Base-by-base conservation (phyloP, 2,113 vertebrate species). In the Tychaedon coryphoeus region DNA sequence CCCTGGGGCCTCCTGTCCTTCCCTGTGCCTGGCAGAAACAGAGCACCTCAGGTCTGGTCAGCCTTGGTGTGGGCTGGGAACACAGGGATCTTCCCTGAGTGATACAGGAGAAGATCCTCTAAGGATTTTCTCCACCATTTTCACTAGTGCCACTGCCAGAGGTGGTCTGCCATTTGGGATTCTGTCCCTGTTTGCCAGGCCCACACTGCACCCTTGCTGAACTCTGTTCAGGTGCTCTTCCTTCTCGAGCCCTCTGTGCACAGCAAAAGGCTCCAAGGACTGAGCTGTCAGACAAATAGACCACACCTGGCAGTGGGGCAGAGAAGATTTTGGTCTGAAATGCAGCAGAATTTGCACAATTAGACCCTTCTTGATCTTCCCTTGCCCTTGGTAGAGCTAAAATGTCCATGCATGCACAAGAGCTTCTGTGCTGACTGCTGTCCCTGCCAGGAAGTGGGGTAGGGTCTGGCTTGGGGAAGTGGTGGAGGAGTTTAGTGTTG, bases 171-270 rank as follows among this genome's bases (percentile, higher is more conserved):
- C 36, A 1, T 29, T 69, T 33, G 62, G 76, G 62, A 26, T 73
- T 65, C 47, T 57, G 40, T 60, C 43, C 69, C 64, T 56, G 0
- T 40, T 34, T 61, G 58, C 34, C 36, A 28, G 67, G 69, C 71
- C 58, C 47, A 25, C 26, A 48, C 4, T 43, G 53, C 56, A 45
- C 12, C 62, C 43, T 38, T 50, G 18, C 13, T 58, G 9, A 73
- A 6, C 31, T n/a, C 51, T 38, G 14, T 57, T 72, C 50, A n/a
- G 40, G 8, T 82, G 12, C 48, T 86, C 67, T 84, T 77, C 47
- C 24, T 12, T 66, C 58, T 72, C 0, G 0, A 89, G 62, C n/a
- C 25, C 26, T 36, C 31, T 83, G 15, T 3, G 0, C 51, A 43
- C 51, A 74, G 83, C 34, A 56, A 67, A 78, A 86, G 58, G 79